Base-by-base conservation (phyloP, 2,113 vertebrate species). In the Mellivora capensis region DNA sequence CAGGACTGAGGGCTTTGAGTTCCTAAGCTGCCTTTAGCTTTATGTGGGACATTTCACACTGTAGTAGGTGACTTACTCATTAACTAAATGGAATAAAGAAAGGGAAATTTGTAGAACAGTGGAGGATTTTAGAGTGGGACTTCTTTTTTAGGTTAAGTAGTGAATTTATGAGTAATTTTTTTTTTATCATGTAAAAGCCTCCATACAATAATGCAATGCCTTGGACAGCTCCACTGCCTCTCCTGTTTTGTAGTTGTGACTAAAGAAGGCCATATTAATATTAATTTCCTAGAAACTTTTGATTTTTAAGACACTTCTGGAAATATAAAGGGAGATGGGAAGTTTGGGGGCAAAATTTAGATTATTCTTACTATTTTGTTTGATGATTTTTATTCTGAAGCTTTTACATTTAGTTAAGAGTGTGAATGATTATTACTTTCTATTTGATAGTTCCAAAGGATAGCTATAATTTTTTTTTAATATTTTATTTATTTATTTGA, bases 341-440 rank as follows among this genome's bases (percentile, higher is more conserved):
- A 88, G 69, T 95, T 92, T 77, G 90, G 54, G 54, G 57, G 18
- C 72, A 91, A 54, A 91, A 94, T 85, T 87, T 47, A 42, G 29
- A 17, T 88, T 97, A 57, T 86, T 96, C 74, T 93, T 80, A 64
- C 52, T 67, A 44, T 90, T 93, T 77, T 84, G 29, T 91, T 91
- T 89, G 76, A 71, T 90, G n/a, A 49, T 59, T 97, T 97, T 93
- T 49, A 72, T 82, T 92, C 64, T 81, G 31, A 90, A 88, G 44
- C 31, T 27, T 77, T 98, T 93, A 79, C 39, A 54, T 94, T 96
- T 95, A 80, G 27, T 79, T 96, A 72, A 97, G 42, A 91, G 71
- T 54, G 64, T 76, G 25, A 93, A 80, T 1, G 8, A 57, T 29
- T 95, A 77, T 88, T 94, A 59, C 34, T 95, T 95, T 93, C 6